Base-by-base conservation (phyloP, 2,888 invertebrate genomes). In the Mythimna loreyi region DNA sequence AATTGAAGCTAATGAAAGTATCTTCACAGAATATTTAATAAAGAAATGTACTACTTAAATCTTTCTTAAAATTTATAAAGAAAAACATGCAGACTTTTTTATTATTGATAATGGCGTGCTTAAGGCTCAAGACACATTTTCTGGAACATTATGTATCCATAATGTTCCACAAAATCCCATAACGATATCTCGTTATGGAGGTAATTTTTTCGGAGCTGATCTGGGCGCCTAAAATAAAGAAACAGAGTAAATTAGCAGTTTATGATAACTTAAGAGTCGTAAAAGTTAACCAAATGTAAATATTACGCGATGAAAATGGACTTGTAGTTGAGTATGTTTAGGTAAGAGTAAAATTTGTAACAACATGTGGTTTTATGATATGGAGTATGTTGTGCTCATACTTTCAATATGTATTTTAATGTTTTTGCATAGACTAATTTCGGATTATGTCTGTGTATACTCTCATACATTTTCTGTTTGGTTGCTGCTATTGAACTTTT, bases 101-200 rank as follows among this genome's bases (percentile, higher is more conserved):
- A 65, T 56, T 65, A 64, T 66, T 69, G 64, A 55, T 75, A 77
- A 79, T 77, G 69, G 69, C 68, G 65, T 75, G 55, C 61, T 79
- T 80, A 47, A 50, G 45, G 58, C 50, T 62, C 60, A 49, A 61
- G 64, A 69, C 69, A 79, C 63, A 78, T 67, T 79, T 79, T 59
- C 21, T 13, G 40, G 47, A 47, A 59, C 64, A 64, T 79, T 69
- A 79, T 59, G 55, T 16, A 19, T 16, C 5, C 40, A 40, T 40
- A 40, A 40, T 40, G 40, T 40, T 40, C 16, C 16, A 40, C 40
- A 40, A 40, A 40, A 40, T 40, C 40, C 40, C 40, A 40, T 40
- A 40, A 40, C 40, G 64, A 62, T 74, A 70, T 80, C 40, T 40
- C 69, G 72, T 67, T 65, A 60, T 58, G 69, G 60, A 49, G 52